Evolutionary conservation across 2,797 vertebrate species (phyloP).

Genomic region (Megalops cyprinoides): DNA sequence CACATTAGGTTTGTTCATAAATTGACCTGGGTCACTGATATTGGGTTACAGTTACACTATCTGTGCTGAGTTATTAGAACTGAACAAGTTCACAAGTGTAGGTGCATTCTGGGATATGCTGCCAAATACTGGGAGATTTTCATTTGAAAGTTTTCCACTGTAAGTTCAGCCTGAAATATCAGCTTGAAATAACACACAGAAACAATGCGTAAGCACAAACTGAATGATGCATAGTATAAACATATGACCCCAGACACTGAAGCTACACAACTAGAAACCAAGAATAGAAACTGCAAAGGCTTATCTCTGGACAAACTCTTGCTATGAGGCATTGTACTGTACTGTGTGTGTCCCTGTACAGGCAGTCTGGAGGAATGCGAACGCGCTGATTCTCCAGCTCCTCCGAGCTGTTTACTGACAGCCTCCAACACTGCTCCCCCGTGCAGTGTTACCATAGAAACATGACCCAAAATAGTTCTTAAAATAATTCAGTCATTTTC

Average conservation of each 20-base stretch:
- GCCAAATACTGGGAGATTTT: no score
- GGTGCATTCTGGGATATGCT: not conserved
- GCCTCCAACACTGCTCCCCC: constrained; percentile 35
- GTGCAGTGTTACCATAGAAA: constrained; percentile 55
- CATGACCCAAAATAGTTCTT: constrained; percentile 54
- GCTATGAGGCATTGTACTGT: not conserved
- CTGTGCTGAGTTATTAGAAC: not conserved
- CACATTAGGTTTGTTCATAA: not conserved
- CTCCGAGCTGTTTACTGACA: constrained; percentile 36
- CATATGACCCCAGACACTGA: not conserved
- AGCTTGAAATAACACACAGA: not conserved
- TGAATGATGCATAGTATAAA: not conserved
- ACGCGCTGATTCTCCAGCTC: not conserved
- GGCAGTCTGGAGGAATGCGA: not conserved
- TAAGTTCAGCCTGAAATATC: not conserved
- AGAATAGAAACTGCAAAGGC: not conserved
- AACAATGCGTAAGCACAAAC: not conserved
- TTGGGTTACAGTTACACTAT: not conserved
- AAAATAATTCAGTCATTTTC: constrained; percentile 49
- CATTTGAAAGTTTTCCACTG: not conserved
- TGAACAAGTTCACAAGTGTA: not conserved
- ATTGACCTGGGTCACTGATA: no score
- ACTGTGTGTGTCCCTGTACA: not conserved
- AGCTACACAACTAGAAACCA: not conserved
- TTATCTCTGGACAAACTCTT: constrained; percentile 7